Base-by-base conservation (phyloP, 2,113 vertebrate genomes). In the Erythrocebus patas region DNA sequence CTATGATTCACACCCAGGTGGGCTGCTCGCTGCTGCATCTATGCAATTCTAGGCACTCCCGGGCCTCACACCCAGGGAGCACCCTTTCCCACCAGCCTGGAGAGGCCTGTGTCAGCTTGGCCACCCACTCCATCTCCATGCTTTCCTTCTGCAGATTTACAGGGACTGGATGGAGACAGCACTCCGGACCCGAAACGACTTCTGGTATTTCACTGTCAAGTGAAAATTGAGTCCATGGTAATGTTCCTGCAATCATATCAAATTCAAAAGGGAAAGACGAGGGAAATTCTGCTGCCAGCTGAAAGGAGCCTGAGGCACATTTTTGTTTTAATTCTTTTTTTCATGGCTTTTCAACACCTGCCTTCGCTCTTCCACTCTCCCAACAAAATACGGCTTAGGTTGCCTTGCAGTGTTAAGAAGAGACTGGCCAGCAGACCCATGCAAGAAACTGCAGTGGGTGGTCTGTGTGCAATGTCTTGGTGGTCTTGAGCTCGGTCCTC, bases 281-380 rank as follows among this genome's bases (percentile, higher is more conserved):
- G 5, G 8, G 52, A 93, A 86, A 45, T 50, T 40, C 38, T 1
- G 22, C 81, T 78, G 88, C 66, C 27, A 59, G 89, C 6, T 50
- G 64, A 93, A 43, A 80, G 0, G 25, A 82, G 88, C 93, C 94
- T 5, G 4, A 70, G 96, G 93, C 76, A 43, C 52, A 40, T 68
- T 95, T 92, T 76, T 83, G 55, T 89, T 86, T 96, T 91, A 72
- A 76, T 64, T 95, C 76, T 75, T 80, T 57, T 48, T n/a, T 35
- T 78, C 32, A 45, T 64, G 81, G 66, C 66, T 93, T 97, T 95
- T 95, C 89, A 89, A 91, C 94, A 93, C 95, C 81, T 82, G 88
- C 52, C 75, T 73, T 83, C 22, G 0, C 57, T 57, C 76, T 55
- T 70, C 82, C 40, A 18, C 68, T 25, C 23, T n/a, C 52, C 90